Base-by-base conservation (phyloP, 2,113 vertebrate species). In the Siniperca chuatsi region DNA sequence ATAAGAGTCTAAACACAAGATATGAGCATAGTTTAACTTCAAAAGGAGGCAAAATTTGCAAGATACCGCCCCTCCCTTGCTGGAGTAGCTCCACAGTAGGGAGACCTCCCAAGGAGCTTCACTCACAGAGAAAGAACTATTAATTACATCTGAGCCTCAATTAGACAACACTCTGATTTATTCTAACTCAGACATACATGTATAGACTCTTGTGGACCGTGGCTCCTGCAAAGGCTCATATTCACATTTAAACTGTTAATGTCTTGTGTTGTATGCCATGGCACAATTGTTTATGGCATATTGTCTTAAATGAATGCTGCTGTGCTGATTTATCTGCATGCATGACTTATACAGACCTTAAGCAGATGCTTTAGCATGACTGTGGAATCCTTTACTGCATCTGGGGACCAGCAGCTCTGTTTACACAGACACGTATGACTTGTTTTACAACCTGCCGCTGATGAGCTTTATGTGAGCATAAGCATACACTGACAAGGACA, bases 81-180 rank as follows among this genome's bases (percentile, higher is more conserved):
- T 78, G 23, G 25, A 42, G 13, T 48, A 57, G 48, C 79, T 86
- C 81, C 81, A 67, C 84, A 76, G 64, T 64, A 54, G 37, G 37
- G 68, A 83, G 89, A 89, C 90, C 85, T 89, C 82, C 52, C 48
- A 23, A 87, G 83, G 85, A 85, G 86, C 75, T 77, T 61, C 71
- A 74, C 82, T 88, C 73, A 75, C 25, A 75, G 54, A 87, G 81
- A 85, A 80, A 90, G 48, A 87, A 76, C 64, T 83, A 86, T 89
- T 90, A 90, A 92, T 94, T 91, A 90, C 90, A 73, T 84, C 83
- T 48, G 77, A 89, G 90, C 91, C 79, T 92, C 87, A 91, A 88
- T 91, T 93, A 92, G 85, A 90, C 74, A 88, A 42, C 79, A 67
- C 81, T 75, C 61, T 40, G 29, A 82, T 84, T 61, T 73, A 75